Evolutionary conservation across 2,888 invertebrate genomes (phyloP), one percentile per base, ranked within the genome.

Genomic region (Allolobophora icterica): DNA sequence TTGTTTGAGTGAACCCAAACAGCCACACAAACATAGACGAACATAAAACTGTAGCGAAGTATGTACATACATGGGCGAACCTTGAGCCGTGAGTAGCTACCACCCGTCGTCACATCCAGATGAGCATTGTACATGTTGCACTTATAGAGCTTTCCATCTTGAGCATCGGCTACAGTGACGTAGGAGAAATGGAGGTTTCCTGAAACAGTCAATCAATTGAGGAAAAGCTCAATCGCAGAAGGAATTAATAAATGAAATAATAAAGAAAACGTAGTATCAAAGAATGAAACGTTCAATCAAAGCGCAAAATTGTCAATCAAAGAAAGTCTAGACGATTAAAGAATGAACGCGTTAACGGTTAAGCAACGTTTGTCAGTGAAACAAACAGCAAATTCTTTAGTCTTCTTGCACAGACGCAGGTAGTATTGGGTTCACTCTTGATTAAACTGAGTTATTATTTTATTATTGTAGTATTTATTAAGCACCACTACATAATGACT

Each of bases 121-220:
- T 90, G n/a, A 1, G 90, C 84, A 45, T 90, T 90, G 90, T 40
- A 90, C 90, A 90, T 90, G 84, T 90, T 90, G 84, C 90, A 90
- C 87, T 90, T 90, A 87, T 90, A 90, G 17, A 90, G 40, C 33
- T 84, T 84, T 15, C 38, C 84, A 24, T 90, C 87, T 45, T 83
- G 90, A 17, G 90, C 87, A 34, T 90, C 90, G 21, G 90, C 90
- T 19, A 6, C 19, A 0, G 84, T 90, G 1, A 90, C 87, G 52
- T 90, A 90, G 40, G 90, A 83, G 45, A 90, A 90, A 84, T 90
- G 90, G 24, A 90, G 87, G 33, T 40, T 38, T 1, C 90, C 90
- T 90, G 84, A n/a, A 84, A 89, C 89, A 89, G 35, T 4, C 71
- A 71, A 71, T 71, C 71, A 71, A 30, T 71, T 30, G 1, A 52